Evolutionary conservation across 2,888 invertebrate genomes (phyloP).

Genomic region (Tinea trinotella): DNA sequence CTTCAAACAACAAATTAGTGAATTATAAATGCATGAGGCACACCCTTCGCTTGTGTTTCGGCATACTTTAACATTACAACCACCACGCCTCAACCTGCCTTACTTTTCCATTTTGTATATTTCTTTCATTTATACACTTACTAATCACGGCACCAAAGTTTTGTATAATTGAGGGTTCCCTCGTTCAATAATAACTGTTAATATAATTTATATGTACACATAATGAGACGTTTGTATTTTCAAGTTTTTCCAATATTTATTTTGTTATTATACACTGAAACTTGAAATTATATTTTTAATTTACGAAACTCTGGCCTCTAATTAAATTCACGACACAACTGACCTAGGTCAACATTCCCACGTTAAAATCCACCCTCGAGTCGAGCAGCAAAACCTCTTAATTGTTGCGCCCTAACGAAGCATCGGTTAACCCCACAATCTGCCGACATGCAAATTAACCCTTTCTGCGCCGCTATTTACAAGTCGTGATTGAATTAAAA

Average conservation of each 20-base stretch:
- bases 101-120: slow-evolving; percentile 7
- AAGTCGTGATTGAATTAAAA: slow-evolving; percentile 67
- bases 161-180: slow-evolving; percentile 14
- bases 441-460: slow-evolving; percentile 68
- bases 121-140: slow-evolving; percentile 2
- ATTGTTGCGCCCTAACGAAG: slow-evolving; percentile 67
- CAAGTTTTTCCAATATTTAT: slow-evolving; percentile 10
- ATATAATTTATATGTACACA: slow-evolving; percentile 1
- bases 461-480: slow-evolving; percentile 63
- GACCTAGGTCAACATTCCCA: slow-evolving; percentile 66
- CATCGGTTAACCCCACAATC: slow-evolving; percentile 64
- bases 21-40: slow-evolving; percentile 62
- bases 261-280: neutral
- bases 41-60: slow-evolving; percentile 53
- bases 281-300: no score
- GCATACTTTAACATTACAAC: slow-evolving; percentile 24
- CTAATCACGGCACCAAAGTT: slow-evolving; percentile 18
- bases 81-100: neutral
- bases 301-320: neutral
- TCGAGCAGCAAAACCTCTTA: slow-evolving; percentile 43
- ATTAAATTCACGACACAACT: slow-evolving; percentile 28
- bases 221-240: slow-evolving; percentile 2
- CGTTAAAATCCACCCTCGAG: slow-evolving; percentile 35
- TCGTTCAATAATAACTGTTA: slow-evolving; percentile 2
- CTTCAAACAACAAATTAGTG: slow-evolving; percentile 67